Evolutionary conservation across 2,113 vertebrate genomes (phyloP), one percentile per base, ranked within the genome.

Genomic region (Nicator chloris): DNA sequence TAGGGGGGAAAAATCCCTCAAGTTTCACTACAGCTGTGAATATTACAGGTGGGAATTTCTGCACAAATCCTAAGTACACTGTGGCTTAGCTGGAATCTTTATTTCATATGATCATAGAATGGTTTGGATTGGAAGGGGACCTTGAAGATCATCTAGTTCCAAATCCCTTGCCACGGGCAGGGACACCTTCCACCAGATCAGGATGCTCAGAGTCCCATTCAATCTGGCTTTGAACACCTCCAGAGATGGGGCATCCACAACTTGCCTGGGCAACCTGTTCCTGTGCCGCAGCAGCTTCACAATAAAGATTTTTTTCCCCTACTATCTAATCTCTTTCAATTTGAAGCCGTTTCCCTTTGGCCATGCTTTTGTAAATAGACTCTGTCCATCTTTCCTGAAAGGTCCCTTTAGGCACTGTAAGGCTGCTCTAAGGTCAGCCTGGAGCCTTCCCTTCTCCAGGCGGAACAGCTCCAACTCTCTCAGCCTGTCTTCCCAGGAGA

Each of bases 21-120:
- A 13, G 1, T 37, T 44, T 44, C 70, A 23, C 11, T 21, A 15
- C 20, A 49, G 18, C 37, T 18, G 2, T 7, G 27, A 47, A 3
- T 6, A n/a, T 5, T 21, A 26, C 9, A 42, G 15, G 11, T 1
- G 2, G 5, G 20, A 11, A 13, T 9, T 70, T 33, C 28, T 12
- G 33, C 15, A 11, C 40, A 14, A 56, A 42, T 3, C 16, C 45
- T 1, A 24, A 27, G 4, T 2, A 22, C 0, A 4, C 14, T 8
- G 28, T 4, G 37, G 22, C 19, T 45, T 8, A 18, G 33, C 56
- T 13, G 30, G 30, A 1, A 30, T 8, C 15, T 65, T 33, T 14
- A 23, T 40, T 37, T 22, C 70, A 60, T 15, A 61, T 26, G 21
- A 24, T 37, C 44, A 51, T 10, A 28, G 15, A 75, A 61, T 12